Conservation (phyloP, 2,797 vertebrate species). For the Okamejei kenojei region DNA sequence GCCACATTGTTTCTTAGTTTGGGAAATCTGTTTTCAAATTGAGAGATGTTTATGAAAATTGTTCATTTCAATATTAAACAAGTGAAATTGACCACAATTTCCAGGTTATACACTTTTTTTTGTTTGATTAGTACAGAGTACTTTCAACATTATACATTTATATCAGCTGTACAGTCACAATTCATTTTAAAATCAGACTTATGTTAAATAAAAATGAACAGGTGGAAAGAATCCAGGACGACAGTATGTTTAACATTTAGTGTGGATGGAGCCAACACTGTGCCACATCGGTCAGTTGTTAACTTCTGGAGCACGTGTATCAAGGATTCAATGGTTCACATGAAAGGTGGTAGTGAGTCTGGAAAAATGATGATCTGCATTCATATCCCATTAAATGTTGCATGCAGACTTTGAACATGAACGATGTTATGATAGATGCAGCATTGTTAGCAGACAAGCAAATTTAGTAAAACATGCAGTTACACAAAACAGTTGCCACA, state of each 20-base stretch:
- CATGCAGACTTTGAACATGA: constrained; percentile 58
- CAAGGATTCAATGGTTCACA: constrained; percentile 25
- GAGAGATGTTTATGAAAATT: neutral
- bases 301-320: constrained; percentile 25
- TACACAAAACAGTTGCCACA: constrained; percentile 63
- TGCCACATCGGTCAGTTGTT: constrained; percentile 28
- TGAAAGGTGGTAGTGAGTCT: constrained; percentile 5
- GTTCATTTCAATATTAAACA: neutral
- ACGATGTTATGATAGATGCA: constrained; percentile 51
- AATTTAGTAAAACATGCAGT: constrained; percentile 69
- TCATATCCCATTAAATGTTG: constrained; percentile 46
- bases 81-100: neutral
- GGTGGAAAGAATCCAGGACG: neutral
- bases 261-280: constrained; percentile 19
- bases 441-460: constrained; percentile 63
- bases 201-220: neutral
- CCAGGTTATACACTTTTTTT: neutral
- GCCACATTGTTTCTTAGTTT: neutral
- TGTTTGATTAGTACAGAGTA: neutral
- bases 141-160: neutral
- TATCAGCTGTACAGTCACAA: neutral
- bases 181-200: neutral
- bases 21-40: neutral
- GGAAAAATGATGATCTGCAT: constrained; percentile 22
- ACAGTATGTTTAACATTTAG: neutral